phyloP scores from a whole-genome alignment of 2,888 invertebrate species.

The Rhagium mordax region DNA sequence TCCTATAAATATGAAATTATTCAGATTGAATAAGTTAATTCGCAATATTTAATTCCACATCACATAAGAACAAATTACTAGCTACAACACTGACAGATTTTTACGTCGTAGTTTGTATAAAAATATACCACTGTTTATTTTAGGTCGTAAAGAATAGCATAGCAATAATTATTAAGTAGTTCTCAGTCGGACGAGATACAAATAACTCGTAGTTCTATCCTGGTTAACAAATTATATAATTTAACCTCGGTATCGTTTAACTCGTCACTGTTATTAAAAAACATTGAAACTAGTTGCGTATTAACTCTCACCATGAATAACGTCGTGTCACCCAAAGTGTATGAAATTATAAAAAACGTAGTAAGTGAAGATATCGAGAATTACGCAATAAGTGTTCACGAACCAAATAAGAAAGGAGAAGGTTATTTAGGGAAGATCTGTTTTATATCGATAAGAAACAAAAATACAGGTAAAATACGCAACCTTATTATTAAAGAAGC shows the following conservation, averaged over 20 bases:
- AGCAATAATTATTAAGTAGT: not conserved
- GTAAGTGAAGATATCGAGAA: constrained; percentile 18
- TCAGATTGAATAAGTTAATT: not conserved
- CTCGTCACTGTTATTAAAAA: not conserved
- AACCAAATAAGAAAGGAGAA: constrained; percentile 30
- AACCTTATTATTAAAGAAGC: constrained; percentile 36
- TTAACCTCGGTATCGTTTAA: not conserved
- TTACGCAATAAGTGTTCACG: constrained; percentile 18
- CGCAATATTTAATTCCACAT: not conserved
- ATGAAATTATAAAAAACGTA: constrained; percentile 16
- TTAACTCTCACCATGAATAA: not conserved
- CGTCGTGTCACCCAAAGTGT: not conserved
- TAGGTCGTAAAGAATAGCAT: not conserved
- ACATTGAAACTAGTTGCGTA: not conserved
- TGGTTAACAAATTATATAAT: not conserved
- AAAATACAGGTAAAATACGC: constrained; percentile 5
- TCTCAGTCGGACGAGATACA: not conserved
- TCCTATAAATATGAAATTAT: not conserved
- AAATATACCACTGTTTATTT: not conserved
- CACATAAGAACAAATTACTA: not conserved
- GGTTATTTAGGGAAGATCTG: constrained; percentile 32
- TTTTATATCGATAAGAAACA: constrained; percentile 26
- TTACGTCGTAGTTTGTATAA: not conserved
- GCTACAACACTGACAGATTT: not conserved
- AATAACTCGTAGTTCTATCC: not conserved